Evolutionary conservation across 2,113 vertebrate species (phyloP).

Genomic region (Odobenus rosmarus): DNA sequence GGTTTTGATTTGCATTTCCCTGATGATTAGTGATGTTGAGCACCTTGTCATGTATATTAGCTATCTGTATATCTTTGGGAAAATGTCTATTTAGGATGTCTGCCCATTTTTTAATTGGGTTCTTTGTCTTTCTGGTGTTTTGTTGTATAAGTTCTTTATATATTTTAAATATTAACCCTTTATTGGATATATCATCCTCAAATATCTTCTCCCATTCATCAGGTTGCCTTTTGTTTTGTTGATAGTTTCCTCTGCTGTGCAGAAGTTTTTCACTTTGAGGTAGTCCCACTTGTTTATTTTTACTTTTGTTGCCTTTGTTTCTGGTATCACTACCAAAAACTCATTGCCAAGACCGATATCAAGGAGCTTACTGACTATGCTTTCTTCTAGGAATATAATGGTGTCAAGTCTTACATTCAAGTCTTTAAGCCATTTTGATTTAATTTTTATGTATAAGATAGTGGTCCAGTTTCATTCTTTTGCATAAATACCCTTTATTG

Average conservation of each 20-base stretch:
- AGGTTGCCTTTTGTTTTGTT: not conserved
- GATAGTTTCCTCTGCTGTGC: not conserved
- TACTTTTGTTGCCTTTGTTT: not conserved
- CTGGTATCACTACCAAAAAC: not conserved
- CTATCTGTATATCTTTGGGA: not conserved
- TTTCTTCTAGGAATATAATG: not conserved
- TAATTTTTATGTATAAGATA: not conserved
- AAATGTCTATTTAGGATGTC: not conserved
- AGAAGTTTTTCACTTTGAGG: not conserved
- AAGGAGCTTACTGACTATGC: not conserved
- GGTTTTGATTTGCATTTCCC: not conserved
- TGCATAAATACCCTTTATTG: not conserved
- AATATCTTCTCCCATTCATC: not conserved
- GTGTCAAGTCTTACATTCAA: not conserved
- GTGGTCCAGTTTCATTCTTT: not conserved
- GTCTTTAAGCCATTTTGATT: not conserved
- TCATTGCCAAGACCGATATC: not conserved
- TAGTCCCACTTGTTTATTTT: not conserved
- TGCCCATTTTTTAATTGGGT: not conserved
- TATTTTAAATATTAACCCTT: not conserved
- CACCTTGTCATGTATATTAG: not conserved
- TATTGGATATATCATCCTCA: not conserved
- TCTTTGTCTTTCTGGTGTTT: not conserved
- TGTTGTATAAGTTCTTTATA: not conserved
- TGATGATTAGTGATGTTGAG: not conserved